phyloP scores from a whole-genome alignment of 2,888 invertebrate species.

The Camponotus fellah region DNA sequence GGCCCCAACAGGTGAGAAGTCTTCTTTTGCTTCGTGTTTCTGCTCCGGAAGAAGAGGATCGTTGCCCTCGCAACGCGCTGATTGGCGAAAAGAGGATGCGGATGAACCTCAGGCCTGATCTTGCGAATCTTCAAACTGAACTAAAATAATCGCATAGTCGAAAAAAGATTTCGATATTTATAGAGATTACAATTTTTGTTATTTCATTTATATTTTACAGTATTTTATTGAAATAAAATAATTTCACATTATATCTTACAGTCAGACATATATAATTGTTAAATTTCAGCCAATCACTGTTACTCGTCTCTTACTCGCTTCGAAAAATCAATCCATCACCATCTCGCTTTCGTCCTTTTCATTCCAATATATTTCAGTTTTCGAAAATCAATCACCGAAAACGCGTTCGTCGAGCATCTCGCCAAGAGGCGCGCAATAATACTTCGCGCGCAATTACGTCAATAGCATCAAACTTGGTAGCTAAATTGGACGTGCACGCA shows the following conservation, averaged over 20 bases:
- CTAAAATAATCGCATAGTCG: not conserved
- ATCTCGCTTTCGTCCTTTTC: slow-evolving; percentile 10
- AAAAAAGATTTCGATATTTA: not conserved
- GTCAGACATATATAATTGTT: not conserved
- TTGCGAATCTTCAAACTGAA: not conserved
- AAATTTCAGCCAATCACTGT: not conserved
- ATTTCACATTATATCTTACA: not conserved
- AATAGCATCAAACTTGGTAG: slow-evolving; percentile 72
- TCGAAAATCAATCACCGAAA: slow-evolving; percentile 46
- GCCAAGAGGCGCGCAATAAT: slow-evolving; percentile 39
- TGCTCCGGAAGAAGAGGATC: slow-evolving; percentile 56
- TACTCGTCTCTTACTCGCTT: not conserved
- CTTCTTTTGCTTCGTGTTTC: slow-evolving; percentile 72
- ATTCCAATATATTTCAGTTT: slow-evolving; percentile 5
- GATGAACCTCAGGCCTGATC: not conserved
- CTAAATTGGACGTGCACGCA: slow-evolving; percentile 65
- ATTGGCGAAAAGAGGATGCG: slow-evolving; percentile 24
- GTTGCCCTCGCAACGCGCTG: slow-evolving; percentile 55
- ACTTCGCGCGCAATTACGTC: slow-evolving; percentile 58
- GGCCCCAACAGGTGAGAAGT: slow-evolving; percentile 80
- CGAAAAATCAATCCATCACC: slow-evolving; percentile 15
- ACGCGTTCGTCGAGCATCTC: slow-evolving; percentile 18
- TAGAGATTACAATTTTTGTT: not conserved
- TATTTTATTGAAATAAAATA: not conserved
- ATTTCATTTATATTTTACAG: not conserved